Evolutionary conservation across 2,797 vertebrate genomes (phyloP).

Genomic region (Heliangelus exortis): DNA sequence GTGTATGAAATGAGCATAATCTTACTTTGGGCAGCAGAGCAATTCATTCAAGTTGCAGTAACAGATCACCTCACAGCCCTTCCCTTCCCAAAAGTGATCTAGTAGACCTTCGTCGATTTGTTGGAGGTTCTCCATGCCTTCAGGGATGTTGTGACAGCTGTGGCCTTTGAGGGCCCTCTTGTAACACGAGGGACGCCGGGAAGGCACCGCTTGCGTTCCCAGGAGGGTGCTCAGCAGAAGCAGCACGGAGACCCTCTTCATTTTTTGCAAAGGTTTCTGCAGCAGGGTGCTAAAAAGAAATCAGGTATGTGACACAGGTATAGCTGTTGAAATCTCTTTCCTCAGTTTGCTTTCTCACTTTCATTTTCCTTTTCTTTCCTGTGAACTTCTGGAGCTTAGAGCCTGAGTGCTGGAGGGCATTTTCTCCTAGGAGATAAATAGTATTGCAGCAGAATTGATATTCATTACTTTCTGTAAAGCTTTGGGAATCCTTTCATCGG

Average conservation of each 20-base stretch:
- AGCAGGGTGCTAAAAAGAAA: slow-evolving; percentile 14
- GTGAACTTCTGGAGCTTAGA: background rate
- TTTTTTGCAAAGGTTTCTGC: background rate
- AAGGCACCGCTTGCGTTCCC: slow-evolving; percentile 29
- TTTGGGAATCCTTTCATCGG: background rate
- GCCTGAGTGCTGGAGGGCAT: background rate
- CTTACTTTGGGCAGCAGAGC: slow-evolving; percentile 87
- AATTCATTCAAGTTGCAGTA: slow-evolving; percentile 83
- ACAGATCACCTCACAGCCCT: slow-evolving; percentile 82
- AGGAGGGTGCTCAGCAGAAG: slow-evolving; percentile 70
- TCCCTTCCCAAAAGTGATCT: slow-evolving; percentile 82
- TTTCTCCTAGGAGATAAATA: slow-evolving; percentile 38
- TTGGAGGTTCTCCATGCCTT: slow-evolving; percentile 61
- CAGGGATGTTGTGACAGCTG: slow-evolving; percentile 74
- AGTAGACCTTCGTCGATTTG: slow-evolving; percentile 56
- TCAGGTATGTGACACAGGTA: background rate
- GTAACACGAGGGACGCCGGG: slow-evolving; percentile 75
- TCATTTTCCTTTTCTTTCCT: background rate
- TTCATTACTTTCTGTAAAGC: slow-evolving; percentile 34
- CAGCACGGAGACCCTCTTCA: slow-evolving; percentile 56
- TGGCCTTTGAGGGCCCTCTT: slow-evolving; percentile 75
- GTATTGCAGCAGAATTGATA: slow-evolving; percentile 9
- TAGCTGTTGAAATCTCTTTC: background rate
- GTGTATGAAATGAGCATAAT: background rate
- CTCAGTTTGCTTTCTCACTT: background rate